phyloP scores from a whole-genome alignment of 2,113 vertebrate genomes.

The Spea multiplicata region DNA sequence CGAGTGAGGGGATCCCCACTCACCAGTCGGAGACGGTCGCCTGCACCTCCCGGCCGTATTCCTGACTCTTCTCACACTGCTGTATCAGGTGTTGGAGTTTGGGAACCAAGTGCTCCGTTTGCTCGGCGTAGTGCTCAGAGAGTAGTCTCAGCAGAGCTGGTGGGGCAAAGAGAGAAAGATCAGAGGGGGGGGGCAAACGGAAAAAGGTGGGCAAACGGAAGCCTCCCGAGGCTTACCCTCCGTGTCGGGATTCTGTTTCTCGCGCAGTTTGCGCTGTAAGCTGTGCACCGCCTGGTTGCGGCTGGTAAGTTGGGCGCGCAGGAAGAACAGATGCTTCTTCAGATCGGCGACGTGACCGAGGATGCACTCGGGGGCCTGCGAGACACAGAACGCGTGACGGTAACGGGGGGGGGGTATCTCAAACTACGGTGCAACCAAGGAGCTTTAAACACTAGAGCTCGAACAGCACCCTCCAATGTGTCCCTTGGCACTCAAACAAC shows the following conservation, averaged over 20 bases:
- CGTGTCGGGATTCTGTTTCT: slow-evolving; percentile 58
- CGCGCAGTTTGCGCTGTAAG: slow-evolving; percentile 52
- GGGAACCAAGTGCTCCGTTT: slow-evolving; percentile 62
- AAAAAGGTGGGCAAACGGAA: not conserved
- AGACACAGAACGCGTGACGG: not conserved
- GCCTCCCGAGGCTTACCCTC: slow-evolving; percentile 57
- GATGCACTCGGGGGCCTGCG: slow-evolving; percentile 70
- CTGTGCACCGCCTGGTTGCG: slow-evolving; percentile 52
- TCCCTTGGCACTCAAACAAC: not conserved
- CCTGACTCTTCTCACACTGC: slow-evolving; percentile 58
- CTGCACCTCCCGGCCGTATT: slow-evolving; percentile 60
- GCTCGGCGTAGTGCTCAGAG: slow-evolving; percentile 60
- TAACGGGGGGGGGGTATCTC: not conserved
- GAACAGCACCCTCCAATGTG: not conserved
- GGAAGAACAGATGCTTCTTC: slow-evolving; percentile 60
- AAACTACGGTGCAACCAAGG: not conserved
- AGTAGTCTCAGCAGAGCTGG: slow-evolving; percentile 64
- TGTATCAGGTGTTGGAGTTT: slow-evolving; percentile 57
- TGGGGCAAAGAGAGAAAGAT: not conserved
- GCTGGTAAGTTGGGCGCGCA: slow-evolving; percentile 58
- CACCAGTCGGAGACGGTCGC: slow-evolving; percentile 68
- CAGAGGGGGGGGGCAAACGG: not conserved
- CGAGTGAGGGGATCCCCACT: slow-evolving; percentile 47
- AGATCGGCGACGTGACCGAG: slow-evolving; percentile 54
- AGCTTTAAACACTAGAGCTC: no score